Percentiles rank a stretch among this genome's conserved stretches.
These are phyloP conservation scores for Clamator glandarius DNA, from an alignment of 2,797 vertebrate species.

Conservation along the genomic window DNA sequence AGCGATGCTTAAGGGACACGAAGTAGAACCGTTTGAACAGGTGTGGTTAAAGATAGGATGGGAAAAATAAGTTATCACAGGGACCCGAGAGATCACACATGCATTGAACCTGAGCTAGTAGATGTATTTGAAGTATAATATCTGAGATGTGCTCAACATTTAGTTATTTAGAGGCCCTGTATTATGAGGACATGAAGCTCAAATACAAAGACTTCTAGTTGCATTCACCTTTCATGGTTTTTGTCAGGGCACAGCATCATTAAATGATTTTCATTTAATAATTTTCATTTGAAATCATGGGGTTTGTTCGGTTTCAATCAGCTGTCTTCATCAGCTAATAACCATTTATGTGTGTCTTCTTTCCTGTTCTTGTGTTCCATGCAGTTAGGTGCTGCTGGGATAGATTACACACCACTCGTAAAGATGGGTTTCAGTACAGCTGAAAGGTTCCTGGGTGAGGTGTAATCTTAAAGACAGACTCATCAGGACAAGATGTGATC, in stretches of 20 bases:
- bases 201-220: neutral
- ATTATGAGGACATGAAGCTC: neutral
- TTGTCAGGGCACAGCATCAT: neutral
- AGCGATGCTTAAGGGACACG: neutral
- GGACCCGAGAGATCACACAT: neutral
- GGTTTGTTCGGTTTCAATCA: neutral
- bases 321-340: neutral
- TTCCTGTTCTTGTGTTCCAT: neutral
- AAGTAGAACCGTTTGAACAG: neutral
- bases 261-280: neutral
- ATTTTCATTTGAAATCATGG: neutral
- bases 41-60: neutral
- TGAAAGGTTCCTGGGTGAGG: neutral
- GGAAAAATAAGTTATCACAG: neutral
- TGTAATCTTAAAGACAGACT: neutral
- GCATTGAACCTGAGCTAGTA: neutral
- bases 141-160: neutral
- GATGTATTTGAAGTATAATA: neutral
- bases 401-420: accelerated
- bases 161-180: neutral
- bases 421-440: neutral
- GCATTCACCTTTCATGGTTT: neutral
- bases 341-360: neutral
- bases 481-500: neutral
- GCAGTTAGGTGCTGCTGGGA: neutral